These are phyloP conservation scores for Eumacrocentrus americanus DNA, from an alignment of 2,888 invertebrate species.

Conservation along the genomic window DNA sequence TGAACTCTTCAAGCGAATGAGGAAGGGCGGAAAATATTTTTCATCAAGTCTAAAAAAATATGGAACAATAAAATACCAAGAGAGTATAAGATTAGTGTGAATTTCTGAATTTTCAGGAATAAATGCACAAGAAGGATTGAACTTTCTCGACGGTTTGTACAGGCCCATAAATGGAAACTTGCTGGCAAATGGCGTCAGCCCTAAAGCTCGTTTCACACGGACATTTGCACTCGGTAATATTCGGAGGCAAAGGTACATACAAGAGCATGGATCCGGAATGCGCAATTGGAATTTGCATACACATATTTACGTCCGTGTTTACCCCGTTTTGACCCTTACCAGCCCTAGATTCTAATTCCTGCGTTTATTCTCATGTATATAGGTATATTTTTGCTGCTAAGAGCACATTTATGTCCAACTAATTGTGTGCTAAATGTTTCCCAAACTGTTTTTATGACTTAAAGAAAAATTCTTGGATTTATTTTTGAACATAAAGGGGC, in stretches of 20 bases:
- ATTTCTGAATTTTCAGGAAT: background rate
- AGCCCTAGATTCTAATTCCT: background rate
- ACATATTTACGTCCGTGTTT: background rate
- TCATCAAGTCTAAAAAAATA: too few relatives aligned
- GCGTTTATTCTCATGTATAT: constrained; percentile 6
- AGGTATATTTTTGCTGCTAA: background rate
- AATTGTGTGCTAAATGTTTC: too few relatives aligned
- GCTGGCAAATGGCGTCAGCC: constrained; percentile 43
- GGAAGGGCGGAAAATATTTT: too few relatives aligned
- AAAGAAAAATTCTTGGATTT: background rate
- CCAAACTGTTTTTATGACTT: too few relatives aligned
- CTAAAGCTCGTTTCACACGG: constrained; percentile 47
- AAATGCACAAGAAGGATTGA: background rate
- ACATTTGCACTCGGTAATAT: constrained; percentile 34
- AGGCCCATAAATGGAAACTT: constrained; percentile 47
- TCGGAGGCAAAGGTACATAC: constrained; percentile 8
- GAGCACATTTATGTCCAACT: constrained; percentile 5
- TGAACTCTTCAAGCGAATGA: too few relatives aligned
- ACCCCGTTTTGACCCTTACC: background rate
- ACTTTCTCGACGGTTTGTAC: constrained; percentile 44
- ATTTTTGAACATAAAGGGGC: too few relatives aligned
- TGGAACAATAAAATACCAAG: too few relatives aligned
- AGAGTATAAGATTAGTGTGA: too few relatives aligned
- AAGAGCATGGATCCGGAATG: constrained; percentile 2
- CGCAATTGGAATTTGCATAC: background rate